Evolutionary conservation across 1,140 invertebrate species (phyloP), one percentile per base, ranked within the genome.

Genomic region (Papilio glaucus): DNA sequence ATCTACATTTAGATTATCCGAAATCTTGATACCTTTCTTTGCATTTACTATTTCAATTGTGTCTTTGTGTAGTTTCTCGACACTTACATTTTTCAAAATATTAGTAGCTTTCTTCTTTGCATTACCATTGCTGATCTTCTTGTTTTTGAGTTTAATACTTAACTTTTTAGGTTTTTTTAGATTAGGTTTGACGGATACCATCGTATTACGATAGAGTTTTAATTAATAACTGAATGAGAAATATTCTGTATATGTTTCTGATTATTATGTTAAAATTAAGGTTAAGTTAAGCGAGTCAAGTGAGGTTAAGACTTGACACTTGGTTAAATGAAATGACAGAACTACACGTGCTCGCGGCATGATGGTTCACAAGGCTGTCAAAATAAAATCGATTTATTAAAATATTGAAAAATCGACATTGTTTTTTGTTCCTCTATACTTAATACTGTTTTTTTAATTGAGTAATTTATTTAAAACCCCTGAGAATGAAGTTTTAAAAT

Each of bases 101-200:
- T 72, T 77, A 39, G 68, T 69, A 15, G 63, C 21, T 62, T 78
- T 77, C 57, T 72, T 63, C 61, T 74, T 29, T 24, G 68, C 4
- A 69, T 18, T 26, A 38, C 65, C 4, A 69, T 72, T 74, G 29
- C 33, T 29, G 24, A 57, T 63, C 53, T 73, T 38, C 72, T 76
- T 21, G 60, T 53, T 69, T 49, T 71, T 73, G 29, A 67, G 18
- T 29, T 72, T 72, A n/a, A 62, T 15, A 38, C 41, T 33, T 38
- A 10, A 18, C 18, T 76, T 42, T 57, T 73, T 70, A 15, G 21
- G 8, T 70, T 67, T 63, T 39, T 63, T 29, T 26, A 37, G 39
- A 10, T n/a, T 15, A 38, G 67, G 65, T 60, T 77, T 81, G 49
- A 71, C 29, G 8, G 72, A 73, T 1, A 79, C 76, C 80, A 77